phyloP scores from a whole-genome alignment of 2,113 vertebrate genomes.

The Hemichromis elongatus region DNA sequence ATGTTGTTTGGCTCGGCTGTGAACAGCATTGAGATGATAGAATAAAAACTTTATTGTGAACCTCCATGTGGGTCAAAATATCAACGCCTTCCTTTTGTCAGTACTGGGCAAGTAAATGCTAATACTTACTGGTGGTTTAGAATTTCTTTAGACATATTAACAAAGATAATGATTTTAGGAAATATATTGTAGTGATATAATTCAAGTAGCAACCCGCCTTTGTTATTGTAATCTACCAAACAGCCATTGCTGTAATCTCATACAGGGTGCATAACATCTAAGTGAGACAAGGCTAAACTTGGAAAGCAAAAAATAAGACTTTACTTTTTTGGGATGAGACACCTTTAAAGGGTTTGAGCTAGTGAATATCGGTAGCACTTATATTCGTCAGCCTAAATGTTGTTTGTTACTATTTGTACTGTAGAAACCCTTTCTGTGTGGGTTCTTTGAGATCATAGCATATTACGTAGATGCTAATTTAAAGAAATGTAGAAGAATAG shows the following conservation, averaged over 20 bases:
- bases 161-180: neutral
- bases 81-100: neutral
- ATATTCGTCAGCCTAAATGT: neutral
- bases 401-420: neutral
- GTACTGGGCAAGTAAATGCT: neutral
- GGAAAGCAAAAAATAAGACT: neutral
- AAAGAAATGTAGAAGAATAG: neutral
- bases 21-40: slow-evolving; percentile 7
- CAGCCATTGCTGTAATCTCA: neutral
- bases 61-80: neutral
- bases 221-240: neutral
- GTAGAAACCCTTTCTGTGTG: neutral
- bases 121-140: neutral
- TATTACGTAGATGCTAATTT: neutral
- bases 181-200: neutral
- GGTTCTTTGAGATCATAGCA: neutral
- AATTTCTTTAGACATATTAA: neutral
- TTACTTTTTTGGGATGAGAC: neutral
- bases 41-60: slow-evolving; percentile 2
- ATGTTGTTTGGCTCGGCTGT: slow-evolving; percentile 21
- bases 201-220: neutral
- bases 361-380: neutral
- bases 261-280: neutral
- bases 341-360: neutral
- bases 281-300: neutral